Conservation (phyloP, 2,888 invertebrate species). For the Psococerastis gibbosa region DNA sequence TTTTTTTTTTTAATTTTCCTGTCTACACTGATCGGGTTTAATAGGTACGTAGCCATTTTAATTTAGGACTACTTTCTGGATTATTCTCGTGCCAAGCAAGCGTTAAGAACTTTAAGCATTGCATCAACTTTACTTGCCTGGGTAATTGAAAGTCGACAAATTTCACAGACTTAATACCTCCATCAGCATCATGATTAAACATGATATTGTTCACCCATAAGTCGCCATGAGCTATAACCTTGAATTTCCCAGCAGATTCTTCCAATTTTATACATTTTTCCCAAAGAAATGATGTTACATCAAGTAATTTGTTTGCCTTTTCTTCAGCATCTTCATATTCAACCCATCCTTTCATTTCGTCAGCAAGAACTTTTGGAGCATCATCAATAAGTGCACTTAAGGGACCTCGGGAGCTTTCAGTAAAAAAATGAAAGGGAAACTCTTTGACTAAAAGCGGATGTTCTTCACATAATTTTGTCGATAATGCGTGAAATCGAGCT, state of each 20-base stretch:
- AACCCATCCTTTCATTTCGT: not conserved
- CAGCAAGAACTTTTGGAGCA: not conserved
- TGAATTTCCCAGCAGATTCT: not conserved
- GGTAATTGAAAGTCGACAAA: slow-evolving; percentile 4
- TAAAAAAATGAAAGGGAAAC: not conserved
- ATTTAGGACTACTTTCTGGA: too few species aligned
- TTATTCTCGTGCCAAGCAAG: too few species aligned
- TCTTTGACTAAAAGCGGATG: slow-evolving; percentile 13
- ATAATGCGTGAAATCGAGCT: slow-evolving; percentile 22
- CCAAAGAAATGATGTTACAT: not conserved
- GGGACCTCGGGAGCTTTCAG: not conserved
- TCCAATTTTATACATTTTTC: not conserved
- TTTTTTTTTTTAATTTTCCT: too few species aligned
- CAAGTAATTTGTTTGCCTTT: not conserved
- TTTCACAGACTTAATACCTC: not conserved
- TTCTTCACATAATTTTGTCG: slow-evolving; percentile 20
- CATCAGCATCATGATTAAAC: not conserved
- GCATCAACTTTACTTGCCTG: too few species aligned
- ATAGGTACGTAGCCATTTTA: too few species aligned
- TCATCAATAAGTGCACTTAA: not conserved
- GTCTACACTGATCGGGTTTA: too few species aligned
- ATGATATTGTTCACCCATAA: slow-evolving; percentile 3
- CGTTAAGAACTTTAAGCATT: too few species aligned
- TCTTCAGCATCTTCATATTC: not conserved
- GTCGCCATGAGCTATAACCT: not conserved